These are phyloP conservation scores for Dyspetes luteomarginatus DNA, from an alignment of 2,888 invertebrate species.

Conservation along the genomic window DNA sequence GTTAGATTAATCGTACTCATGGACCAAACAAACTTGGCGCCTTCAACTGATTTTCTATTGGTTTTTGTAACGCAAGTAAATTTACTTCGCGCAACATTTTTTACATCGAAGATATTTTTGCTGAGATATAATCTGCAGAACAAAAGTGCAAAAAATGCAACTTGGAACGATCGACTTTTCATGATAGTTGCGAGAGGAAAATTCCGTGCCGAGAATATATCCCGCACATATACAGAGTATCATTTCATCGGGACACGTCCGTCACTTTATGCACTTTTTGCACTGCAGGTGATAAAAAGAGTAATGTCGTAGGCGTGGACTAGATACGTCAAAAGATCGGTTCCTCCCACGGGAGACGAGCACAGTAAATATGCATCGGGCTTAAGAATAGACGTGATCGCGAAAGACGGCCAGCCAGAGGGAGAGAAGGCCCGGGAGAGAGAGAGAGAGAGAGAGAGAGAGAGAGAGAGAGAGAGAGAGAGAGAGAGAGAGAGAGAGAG, in stretches of 20 bases:
- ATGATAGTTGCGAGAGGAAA: constrained; percentile 11
- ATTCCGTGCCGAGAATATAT: constrained; percentile 20
- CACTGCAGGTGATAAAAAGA: constrained; percentile 23
- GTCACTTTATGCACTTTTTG: constrained; percentile 6
- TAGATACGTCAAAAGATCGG: constrained; percentile 45
- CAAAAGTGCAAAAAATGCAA: too few relatives aligned
- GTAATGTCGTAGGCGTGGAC: constrained; percentile 48
- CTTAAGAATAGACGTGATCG: constrained; percentile 30
- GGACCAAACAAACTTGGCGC: too few relatives aligned
- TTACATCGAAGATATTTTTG: too few relatives aligned
- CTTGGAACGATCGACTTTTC: not conserved
- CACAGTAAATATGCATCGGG: constrained; percentile 36
- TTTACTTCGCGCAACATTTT: too few relatives aligned
- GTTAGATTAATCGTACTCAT: too few relatives aligned
- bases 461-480: too few relatives aligned
- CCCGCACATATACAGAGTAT: too few relatives aligned
- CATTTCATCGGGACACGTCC: constrained; percentile 10
- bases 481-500: too few relatives aligned
- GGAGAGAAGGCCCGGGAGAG: constrained; percentile 22
- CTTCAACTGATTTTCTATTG: too few relatives aligned
- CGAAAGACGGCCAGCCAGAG: constrained; percentile 22
- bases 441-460: too few relatives aligned
- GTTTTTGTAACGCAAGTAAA: too few relatives aligned
- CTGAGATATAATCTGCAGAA: too few relatives aligned
- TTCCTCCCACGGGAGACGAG: constrained; percentile 25